A percentile compares a stretch with the other conserved stretches of the same genome.
Conservation (phyloP, 2,113 vertebrate genomes). For the Irena cyanogastra region DNA sequence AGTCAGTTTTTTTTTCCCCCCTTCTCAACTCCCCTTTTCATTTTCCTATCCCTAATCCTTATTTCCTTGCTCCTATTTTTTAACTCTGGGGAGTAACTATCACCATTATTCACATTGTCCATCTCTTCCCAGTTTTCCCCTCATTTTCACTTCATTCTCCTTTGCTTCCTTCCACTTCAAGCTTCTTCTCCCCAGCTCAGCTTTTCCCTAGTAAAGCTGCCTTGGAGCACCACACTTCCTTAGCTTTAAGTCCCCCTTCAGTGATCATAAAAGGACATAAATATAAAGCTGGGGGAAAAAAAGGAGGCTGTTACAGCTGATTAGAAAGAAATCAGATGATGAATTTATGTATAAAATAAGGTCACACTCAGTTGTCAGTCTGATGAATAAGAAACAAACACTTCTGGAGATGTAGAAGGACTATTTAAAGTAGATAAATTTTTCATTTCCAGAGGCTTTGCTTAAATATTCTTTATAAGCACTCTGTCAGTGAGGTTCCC, state of each 20-base stretch:
- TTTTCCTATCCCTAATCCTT: not conserved
- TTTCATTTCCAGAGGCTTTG: not conserved
- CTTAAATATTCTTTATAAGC: not conserved
- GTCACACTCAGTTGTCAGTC: not conserved
- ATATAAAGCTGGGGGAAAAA: not conserved
- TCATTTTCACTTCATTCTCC: conserved; percentile 16
- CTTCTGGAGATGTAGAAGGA: not conserved
- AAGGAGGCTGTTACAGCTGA: not conserved
- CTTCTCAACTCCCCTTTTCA: not conserved
- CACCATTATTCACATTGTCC: not conserved
- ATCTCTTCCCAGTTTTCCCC: not conserved
- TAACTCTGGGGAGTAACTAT: not conserved
- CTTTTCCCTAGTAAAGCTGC: conserved; percentile 1
- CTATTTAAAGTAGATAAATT: not conserved
- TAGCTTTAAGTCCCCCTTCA: conserved; percentile 5
- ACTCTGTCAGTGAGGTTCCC: not conserved
- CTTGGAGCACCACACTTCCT: not conserved
- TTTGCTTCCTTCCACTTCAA: conserved; percentile 1
- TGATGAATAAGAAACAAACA: not conserved
- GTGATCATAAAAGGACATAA: not conserved
- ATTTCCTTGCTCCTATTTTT: not conserved
- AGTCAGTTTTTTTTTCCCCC: not conserved
- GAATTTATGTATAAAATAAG: not conserved
- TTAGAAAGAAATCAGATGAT: not conserved
- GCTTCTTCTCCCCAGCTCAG: not conserved